Conservation (phyloP, 2,113 vertebrate species). For the Myotis davidii region DNA sequence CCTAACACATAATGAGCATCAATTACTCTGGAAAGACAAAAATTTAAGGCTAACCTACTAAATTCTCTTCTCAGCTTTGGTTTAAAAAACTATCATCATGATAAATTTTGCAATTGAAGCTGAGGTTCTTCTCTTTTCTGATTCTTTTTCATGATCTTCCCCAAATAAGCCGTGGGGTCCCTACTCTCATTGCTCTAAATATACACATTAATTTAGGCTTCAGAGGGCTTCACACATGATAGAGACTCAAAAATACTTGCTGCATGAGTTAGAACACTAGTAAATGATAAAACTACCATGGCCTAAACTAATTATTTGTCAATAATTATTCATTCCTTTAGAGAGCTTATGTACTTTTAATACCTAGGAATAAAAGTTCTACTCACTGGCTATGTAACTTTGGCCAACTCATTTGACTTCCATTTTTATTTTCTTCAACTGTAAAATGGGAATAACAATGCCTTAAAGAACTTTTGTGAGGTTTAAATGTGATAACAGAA, state of each 20-base stretch:
- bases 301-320: not conserved
- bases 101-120: not conserved
- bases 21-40: constrained; percentile 21
- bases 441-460: not conserved
- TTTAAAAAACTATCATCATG: not conserved
- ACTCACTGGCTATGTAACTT: not conserved
- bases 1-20: not conserved
- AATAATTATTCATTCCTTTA: constrained; percentile 30
- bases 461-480: not conserved
- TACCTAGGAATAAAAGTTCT: constrained; percentile 33
- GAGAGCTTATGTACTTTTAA: constrained; percentile 1
- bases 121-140: not conserved
- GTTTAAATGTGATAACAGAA: not conserved
- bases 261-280: not conserved
- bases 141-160: constrained; percentile 19
- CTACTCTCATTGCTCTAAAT: not conserved
- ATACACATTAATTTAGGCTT: not conserved
- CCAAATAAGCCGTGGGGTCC: not conserved
- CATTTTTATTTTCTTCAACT: constrained; percentile 20
- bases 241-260: constrained; percentile 15
- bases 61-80: constrained; percentile 25
- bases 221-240: not conserved
- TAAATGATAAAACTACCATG: constrained; percentile 14
- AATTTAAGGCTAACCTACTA: constrained; percentile 33
- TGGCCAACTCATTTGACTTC: constrained; percentile 24